Percentiles rank a stretch among this genome's conserved stretches.
Conservation (phyloP, 2,888 invertebrate genomes). For the Aspidiotus destructor region DNA sequence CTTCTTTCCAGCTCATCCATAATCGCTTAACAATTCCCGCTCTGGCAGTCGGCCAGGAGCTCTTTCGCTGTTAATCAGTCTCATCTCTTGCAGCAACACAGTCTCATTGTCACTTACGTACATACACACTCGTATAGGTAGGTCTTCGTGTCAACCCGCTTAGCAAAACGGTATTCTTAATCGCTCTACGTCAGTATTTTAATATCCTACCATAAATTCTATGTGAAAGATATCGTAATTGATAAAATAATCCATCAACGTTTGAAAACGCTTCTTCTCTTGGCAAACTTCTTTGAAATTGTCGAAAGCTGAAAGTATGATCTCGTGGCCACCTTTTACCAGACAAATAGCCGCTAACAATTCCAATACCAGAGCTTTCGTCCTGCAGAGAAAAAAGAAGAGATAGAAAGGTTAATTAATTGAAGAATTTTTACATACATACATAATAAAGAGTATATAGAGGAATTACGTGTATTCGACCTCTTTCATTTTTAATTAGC, state of each 20-base stretch:
- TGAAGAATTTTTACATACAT: not conserved
- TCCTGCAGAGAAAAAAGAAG: constrained; percentile 48
- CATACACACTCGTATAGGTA: no score
- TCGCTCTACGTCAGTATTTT: no score
- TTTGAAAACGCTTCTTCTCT: constrained; percentile 85
- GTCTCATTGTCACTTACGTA: no score
- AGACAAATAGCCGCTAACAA: constrained; percentile 95
- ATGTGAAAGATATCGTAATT: constrained; percentile 94
- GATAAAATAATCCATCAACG: constrained; percentile 93
- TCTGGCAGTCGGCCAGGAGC: no score
- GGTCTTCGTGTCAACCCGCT: no score
- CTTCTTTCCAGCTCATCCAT: no score
- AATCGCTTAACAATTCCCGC: no score
- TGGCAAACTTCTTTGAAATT: constrained; percentile 90
- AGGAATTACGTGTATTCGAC: no score
- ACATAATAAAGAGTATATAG: not conserved
- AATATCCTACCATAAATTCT: constrained; percentile 80
- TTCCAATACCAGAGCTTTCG: constrained; percentile 93
- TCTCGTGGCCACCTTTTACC: constrained; percentile 98
- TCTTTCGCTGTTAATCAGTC: no score
- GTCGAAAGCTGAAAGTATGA: constrained; percentile 92
- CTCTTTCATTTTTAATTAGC: no score
- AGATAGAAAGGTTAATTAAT: not conserved
- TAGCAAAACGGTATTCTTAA: no score
- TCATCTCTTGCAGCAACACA: no score